Conservation (phyloP, 2,888 invertebrate species). For the Zaprionus obscuricornis region DNA sequence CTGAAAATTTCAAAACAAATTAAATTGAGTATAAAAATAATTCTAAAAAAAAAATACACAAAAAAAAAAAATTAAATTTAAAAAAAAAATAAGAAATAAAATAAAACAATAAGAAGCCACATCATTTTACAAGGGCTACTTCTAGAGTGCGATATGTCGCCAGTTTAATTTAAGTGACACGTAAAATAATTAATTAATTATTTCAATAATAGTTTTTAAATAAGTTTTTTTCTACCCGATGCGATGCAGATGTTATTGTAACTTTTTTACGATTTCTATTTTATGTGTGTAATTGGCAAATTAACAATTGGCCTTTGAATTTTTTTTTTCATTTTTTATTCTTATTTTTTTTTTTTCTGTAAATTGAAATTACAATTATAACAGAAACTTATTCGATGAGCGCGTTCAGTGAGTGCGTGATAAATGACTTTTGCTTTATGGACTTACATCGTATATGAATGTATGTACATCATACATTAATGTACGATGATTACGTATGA, state of each 20-base stretch:
- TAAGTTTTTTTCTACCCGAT: slow-evolving; percentile 78
- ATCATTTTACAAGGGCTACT: slow-evolving; percentile 59
- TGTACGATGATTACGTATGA: too few species aligned
- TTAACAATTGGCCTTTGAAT: slow-evolving; percentile 1
- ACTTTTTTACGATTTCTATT: slow-evolving; percentile 70
- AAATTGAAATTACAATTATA: background rate
- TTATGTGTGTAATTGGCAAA: slow-evolving; percentile 69
- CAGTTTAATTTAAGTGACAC: slow-evolving; percentile 57
- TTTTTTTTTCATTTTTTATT: too few species aligned
- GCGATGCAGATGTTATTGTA: slow-evolving; percentile 73
- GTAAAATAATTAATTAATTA: slow-evolving; percentile 42
- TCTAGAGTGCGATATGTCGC: slow-evolving; percentile 7
- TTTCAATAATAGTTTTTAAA: slow-evolving; percentile 78
- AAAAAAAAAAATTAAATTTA: slow-evolving; percentile 21
- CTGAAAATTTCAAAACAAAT: slow-evolving; percentile 57
- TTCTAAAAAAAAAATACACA: slow-evolving; percentile 11
- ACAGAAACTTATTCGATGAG: slow-evolving; percentile 11
- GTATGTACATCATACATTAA: too few species aligned
- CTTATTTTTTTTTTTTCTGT: too few species aligned
- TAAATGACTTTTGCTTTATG: slow-evolving; percentile 35
- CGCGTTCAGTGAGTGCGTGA: slow-evolving; percentile 55
- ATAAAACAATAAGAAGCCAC: slow-evolving; percentile 29
- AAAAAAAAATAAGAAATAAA: slow-evolving; percentile 2
- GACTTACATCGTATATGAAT: too few species aligned
- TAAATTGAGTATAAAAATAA: slow-evolving; percentile 35